Base-by-base conservation (phyloP, 2,888 invertebrate species). In the Folsomia candida region DNA sequence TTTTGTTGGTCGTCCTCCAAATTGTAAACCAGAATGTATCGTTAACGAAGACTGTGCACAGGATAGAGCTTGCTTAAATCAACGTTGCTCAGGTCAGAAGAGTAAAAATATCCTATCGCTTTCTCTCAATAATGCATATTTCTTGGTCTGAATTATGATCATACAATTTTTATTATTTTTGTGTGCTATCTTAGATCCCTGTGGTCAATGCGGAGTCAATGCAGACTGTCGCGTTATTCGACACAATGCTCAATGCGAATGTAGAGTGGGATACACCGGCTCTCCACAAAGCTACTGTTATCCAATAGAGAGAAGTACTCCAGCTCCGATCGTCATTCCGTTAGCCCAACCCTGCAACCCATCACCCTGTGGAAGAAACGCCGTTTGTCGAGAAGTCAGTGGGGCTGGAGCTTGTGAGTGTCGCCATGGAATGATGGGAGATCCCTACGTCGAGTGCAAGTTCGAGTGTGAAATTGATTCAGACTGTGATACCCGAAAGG, bases 241-340 rank as follows among this genome's bases (percentile, higher is more conserved):
- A 78, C 87, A 86, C 61, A 88, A 87, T 73, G 89, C 93, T 0
- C 86, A 92, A 11, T 95, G 95, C 81, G 88, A 89, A 76, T 94
- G 94, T 81, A 83, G 89, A n/a, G 87, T 88, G 67, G 86, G 86
- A 61, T 94, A 90, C 81, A 87, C 87, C 29, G 95, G 95, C 2
- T 60, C 64, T 11, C 71, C 71, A 37, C 68, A 67, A 18, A 71
- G 66, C 67, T 60, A 51, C 68, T 68, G 59, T 29, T 70, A 70
- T 22, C 20, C 68, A 1, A 67, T 67, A 11, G 58, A 57, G 29
- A 57, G 58, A 28, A 59, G 37, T 58, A 57, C 67, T 2, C 6
- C n/a, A 2, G 18, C 6, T 6, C 66, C 66, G 4, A 37, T 63
- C n/a, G 26, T 24, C n/a, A 27, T 24, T 58, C 28, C 27, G 51